Evolutionary conservation across 2,797 vertebrate species (phyloP).

Genomic region (Philypnodon macrostomus): DNA sequence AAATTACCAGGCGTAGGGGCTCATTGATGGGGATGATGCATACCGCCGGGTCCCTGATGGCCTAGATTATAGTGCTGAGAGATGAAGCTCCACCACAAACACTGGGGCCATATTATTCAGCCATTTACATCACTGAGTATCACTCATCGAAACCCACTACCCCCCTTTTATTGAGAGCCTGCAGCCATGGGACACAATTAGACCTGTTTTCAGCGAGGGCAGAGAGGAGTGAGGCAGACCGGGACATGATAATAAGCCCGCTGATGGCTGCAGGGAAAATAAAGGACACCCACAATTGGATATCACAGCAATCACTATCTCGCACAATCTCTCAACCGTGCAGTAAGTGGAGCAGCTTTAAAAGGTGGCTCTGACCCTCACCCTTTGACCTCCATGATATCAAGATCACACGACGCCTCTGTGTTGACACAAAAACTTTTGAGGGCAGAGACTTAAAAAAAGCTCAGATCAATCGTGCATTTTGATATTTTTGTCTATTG

Average conservation of each 20-base stretch:
- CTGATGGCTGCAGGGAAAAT: slow-evolving; percentile 67
- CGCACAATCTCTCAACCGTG: slow-evolving; percentile 32
- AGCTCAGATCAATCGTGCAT: slow-evolving; percentile 6
- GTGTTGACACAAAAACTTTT: slow-evolving; percentile 19
- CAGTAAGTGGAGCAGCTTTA: slow-evolving; percentile 15
- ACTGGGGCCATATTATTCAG: slow-evolving; percentile 75
- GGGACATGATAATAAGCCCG: slow-evolving; percentile 71
- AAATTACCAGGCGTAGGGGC: slow-evolving; percentile 80
- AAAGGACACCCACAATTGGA: slow-evolving; percentile 55
- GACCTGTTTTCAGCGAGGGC: slow-evolving; percentile 76
- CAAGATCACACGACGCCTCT: slow-evolving; percentile 10
- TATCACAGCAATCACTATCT: slow-evolving; percentile 54
- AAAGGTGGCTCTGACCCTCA: slow-evolving; percentile 49
- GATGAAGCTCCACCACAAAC: slow-evolving; percentile 67
- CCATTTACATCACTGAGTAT: slow-evolving; percentile 79
- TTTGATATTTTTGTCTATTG: not conserved
- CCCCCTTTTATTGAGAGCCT: slow-evolving; percentile 51
- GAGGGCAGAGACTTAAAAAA: slow-evolving; percentile 13
- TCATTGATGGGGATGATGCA: slow-evolving; percentile 74
- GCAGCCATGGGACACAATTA: slow-evolving; percentile 70
- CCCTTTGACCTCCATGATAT: slow-evolving; percentile 38
- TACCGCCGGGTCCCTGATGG: slow-evolving; percentile 69
- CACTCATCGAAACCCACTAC: slow-evolving; percentile 65
- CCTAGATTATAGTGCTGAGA: slow-evolving; percentile 77
- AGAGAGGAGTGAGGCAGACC: slow-evolving; percentile 66